phyloP scores from a whole-genome alignment of 2,113 vertebrate species.

The Ageneiosus marmoratus region DNA sequence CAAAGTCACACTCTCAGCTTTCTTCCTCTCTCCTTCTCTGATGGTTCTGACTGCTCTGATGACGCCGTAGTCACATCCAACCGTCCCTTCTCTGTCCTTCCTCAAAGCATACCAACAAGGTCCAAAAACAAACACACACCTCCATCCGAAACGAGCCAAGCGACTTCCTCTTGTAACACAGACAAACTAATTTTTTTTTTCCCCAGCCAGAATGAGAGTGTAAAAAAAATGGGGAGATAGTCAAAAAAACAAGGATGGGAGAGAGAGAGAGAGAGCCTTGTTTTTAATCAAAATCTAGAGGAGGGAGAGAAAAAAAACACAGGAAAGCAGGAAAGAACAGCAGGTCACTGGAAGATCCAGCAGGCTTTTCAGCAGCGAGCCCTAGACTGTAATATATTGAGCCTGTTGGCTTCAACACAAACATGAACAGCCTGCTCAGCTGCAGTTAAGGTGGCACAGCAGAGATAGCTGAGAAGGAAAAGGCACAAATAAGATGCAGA shows the following conservation, averaged over 20 bases:
- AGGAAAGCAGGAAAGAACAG: conserved; percentile 80
- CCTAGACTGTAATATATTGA: conserved; percentile 84
- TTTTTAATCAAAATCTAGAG: conserved; percentile 78
- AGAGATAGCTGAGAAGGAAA: conserved; percentile 56
- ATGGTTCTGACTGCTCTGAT: conserved; percentile 23
- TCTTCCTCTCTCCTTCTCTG: conserved; percentile 33
- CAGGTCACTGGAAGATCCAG: conserved; percentile 83
- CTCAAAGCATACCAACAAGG: conserved; percentile 55
- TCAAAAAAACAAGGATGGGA: conserved; percentile 40
- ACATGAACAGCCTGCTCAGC: conserved; percentile 78
- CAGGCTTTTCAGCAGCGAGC: conserved; percentile 82
- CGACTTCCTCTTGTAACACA: conserved; percentile 48
- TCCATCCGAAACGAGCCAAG: conserved; percentile 60
- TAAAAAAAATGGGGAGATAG: conserved; percentile 27
- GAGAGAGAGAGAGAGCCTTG: conserved; percentile 70
- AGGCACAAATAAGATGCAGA: not conserved
- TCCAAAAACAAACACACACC: conserved; percentile 68
- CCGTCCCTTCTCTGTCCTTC: conserved; percentile 49
- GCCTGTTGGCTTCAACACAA: conserved; percentile 86
- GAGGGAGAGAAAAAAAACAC: conserved; percentile 50
- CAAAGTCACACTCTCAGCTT: conserved; percentile 36
- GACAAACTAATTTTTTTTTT: conserved; percentile 54
- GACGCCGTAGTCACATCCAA: conserved; percentile 60
- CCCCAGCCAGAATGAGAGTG: conserved; percentile 45
- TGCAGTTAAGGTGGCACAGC: conserved; percentile 78